Percentiles rank a stretch among this genome's conserved stretches.
These are phyloP conservation scores for Tipula lateralis DNA, from an alignment of 2,888 invertebrate genomes.

Conservation along the genomic window DNA sequence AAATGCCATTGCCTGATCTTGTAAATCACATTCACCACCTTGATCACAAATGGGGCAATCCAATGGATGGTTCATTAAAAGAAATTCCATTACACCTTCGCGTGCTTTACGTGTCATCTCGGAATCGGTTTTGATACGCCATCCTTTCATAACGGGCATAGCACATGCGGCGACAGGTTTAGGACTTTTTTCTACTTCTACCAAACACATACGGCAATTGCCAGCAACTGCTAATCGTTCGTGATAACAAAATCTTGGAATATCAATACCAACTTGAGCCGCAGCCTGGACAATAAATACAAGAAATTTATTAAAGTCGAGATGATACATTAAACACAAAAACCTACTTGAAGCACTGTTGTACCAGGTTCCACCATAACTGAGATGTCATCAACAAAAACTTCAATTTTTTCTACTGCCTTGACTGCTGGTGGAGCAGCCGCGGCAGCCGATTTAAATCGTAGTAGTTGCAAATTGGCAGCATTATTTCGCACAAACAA, in stretches of 20 bases:
- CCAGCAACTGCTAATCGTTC: slow-evolving; percentile 97
- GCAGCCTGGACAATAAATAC: slow-evolving; percentile 65
- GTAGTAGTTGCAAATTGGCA: slow-evolving; percentile 49
- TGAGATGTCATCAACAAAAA: slow-evolving; percentile 95
- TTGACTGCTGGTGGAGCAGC: slow-evolving; percentile 49
- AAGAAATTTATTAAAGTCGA: not conserved
- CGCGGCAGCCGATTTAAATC: slow-evolving; percentile 50
- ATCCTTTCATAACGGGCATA: slow-evolving; percentile 99
- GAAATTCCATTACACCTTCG: slow-evolving; percentile 96
- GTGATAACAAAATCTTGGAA: slow-evolving; percentile 98
- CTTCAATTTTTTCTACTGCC: slow-evolving; percentile 77
- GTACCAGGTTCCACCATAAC: slow-evolving; percentile 94
- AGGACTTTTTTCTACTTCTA: slow-evolving; percentile 97
- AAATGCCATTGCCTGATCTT: slow-evolving; percentile 99
- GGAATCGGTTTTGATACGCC: slow-evolving; percentile 96
- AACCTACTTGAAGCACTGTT: slow-evolving; percentile 83
- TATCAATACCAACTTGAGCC: slow-evolving; percentile 91
- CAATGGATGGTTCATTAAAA: slow-evolving; percentile 95
- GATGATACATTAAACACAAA: not conserved
- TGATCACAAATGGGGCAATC: slow-evolving; percentile 99
- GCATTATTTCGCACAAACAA: slow-evolving; percentile 65
- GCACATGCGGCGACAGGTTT: slow-evolving; percentile 99
- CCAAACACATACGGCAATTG: slow-evolving; percentile 99
- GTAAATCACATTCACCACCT: slow-evolving; percentile 87
- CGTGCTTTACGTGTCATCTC: slow-evolving; percentile 76